These are phyloP conservation scores for Leptinotarsa peninsularis DNA, from an alignment of 2,888 invertebrate species.

Conservation along the genomic window DNA sequence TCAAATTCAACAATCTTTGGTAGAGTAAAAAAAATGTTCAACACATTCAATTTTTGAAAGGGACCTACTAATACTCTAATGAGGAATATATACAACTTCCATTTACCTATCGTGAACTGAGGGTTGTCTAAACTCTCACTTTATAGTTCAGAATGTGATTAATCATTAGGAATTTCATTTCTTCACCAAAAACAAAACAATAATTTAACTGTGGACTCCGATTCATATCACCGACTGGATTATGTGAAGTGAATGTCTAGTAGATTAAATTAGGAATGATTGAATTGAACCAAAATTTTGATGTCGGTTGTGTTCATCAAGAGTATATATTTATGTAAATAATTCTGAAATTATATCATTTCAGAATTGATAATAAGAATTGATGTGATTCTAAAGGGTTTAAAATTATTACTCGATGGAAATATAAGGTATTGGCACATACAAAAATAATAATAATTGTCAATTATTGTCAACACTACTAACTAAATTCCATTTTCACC, in stretches of 20 bases:
- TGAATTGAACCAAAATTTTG: not conserved
- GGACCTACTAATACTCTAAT: slow-evolving; percentile 36
- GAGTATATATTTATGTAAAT: not conserved
- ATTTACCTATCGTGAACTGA: not conserved
- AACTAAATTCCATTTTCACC: slow-evolving; percentile 33
- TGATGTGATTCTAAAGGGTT: slow-evolving; percentile 8
- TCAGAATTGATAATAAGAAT: not conserved
- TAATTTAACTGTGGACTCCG: not conserved
- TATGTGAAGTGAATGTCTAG: not conserved
- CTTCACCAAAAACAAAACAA: slow-evolving; percentile 30
- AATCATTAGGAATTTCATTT: slow-evolving; percentile 24
- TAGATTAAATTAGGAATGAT: not conserved
- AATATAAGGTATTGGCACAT: slow-evolving; percentile 34
- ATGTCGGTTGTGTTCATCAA: too few relatives aligned
- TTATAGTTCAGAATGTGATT: slow-evolving; percentile 1
- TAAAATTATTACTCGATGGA: slow-evolving; percentile 29
- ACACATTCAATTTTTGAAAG: slow-evolving; percentile 50
- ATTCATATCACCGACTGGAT: not conserved
- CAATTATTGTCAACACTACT: slow-evolving; percentile 42
- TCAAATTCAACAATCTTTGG: slow-evolving; percentile 55
- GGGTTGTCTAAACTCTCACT: slow-evolving; percentile 1
- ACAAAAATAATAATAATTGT: slow-evolving; percentile 25
- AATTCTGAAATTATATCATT: not conserved
- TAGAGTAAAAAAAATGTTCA: slow-evolving; percentile 46
- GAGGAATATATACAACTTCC: slow-evolving; percentile 34